Conservation (phyloP, 2,888 invertebrate species). For the Argyresthia albistria region DNA sequence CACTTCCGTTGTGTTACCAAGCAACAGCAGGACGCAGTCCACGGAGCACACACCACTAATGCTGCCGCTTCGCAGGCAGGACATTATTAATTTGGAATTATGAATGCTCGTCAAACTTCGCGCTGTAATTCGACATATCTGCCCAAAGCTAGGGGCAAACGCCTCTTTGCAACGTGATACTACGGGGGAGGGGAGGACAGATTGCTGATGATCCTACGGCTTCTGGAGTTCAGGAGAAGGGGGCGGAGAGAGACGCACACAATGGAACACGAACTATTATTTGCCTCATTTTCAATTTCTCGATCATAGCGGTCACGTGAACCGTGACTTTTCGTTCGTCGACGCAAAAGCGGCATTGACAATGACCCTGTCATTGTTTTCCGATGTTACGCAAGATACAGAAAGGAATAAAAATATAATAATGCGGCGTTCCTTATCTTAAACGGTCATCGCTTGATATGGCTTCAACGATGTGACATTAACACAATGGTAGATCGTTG, state of each 20-base stretch:
- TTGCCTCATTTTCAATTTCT: not conserved
- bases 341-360: not conserved
- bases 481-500: slow-evolving; percentile 1
- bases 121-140: slow-evolving; percentile 52
- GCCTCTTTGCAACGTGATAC: slow-evolving; percentile 61
- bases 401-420: slow-evolving; percentile 5
- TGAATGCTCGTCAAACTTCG: slow-evolving; percentile 50
- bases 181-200: slow-evolving; percentile 36
- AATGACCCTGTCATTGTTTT: slow-evolving; percentile 4
- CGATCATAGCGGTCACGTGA: not conserved
- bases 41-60: too few relatives aligned
- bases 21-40: not conserved
- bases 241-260: not conserved
- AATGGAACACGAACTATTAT: not conserved
- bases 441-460: slow-evolving; percentile 7
- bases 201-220: slow-evolving; percentile 64
- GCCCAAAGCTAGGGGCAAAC: slow-evolving; percentile 52
- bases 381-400: not conserved
- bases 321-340: not conserved
- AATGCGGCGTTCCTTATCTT: slow-evolving; percentile 3
- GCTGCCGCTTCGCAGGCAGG: slow-evolving; percentile 10
- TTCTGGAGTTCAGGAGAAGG: slow-evolving; percentile 35
- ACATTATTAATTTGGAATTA: slow-evolving; percentile 57
- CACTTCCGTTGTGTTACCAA: not conserved
- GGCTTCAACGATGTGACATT: slow-evolving; percentile 3